Evolutionary conservation across 2,888 invertebrate genomes (phyloP).

Genomic region (Synanthedon formicaeformis): DNA sequence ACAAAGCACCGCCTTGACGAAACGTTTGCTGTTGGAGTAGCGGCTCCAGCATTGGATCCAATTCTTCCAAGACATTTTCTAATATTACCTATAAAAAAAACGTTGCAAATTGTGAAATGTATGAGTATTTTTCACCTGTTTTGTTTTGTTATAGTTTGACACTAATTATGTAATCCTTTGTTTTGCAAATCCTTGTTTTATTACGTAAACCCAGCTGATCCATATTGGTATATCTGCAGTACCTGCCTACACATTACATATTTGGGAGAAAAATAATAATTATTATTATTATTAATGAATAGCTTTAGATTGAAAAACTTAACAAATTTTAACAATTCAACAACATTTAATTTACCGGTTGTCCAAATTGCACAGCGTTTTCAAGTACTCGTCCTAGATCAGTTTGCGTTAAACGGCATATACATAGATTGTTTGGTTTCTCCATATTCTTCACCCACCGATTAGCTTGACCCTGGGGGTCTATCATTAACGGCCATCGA

Average conservation of each 20-base stretch:
- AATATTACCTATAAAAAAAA: constrained; percentile 73
- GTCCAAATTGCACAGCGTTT: constrained; percentile 88
- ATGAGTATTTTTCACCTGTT: too few species aligned
- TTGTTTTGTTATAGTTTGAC: too few species aligned
- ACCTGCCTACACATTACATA: too few species aligned
- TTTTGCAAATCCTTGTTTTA: too few species aligned
- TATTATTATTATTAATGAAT: too few species aligned
- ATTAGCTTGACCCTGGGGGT: constrained; percentile 94
- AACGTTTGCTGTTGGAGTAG: constrained; percentile 91
- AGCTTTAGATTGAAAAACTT: too few species aligned
- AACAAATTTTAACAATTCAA: not conserved
- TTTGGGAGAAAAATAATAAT: too few species aligned
- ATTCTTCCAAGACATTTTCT: constrained; percentile 91
- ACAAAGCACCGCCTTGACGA: constrained; percentile 86
- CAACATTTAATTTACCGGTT: constrained; percentile 73
- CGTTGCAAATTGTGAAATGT: not conserved
- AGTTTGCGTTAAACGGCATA: constrained; percentile 83
- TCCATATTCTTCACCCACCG: constrained; percentile 96
- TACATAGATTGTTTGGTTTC: constrained; percentile 82
- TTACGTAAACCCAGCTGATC: too few species aligned
- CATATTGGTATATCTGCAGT: too few species aligned
- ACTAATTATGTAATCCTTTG: too few species aligned
- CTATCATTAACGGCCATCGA: constrained; percentile 94
- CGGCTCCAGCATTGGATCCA: constrained; percentile 92
- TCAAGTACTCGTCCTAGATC: constrained; percentile 87